A percentile compares a stretch with the other conserved stretches of the same genome.
Evolutionary conservation across 2,113 vertebrate genomes (phyloP).

Genomic region (Eidolon helvum): DNA sequence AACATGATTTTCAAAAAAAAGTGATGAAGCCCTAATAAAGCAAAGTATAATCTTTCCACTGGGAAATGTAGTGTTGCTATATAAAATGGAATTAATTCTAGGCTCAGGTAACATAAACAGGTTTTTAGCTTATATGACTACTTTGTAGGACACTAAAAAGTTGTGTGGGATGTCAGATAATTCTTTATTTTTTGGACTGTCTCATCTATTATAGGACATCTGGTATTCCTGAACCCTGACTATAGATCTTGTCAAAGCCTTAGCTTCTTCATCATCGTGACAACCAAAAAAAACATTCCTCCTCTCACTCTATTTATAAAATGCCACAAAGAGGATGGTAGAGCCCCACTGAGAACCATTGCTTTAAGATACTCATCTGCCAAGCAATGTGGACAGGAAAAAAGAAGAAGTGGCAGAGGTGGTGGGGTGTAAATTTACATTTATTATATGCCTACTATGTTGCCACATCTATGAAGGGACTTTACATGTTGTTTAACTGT

Average conservation of each 20-base stretch:
- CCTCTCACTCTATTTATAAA: background rate
- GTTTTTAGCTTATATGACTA: background rate
- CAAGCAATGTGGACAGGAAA: background rate
- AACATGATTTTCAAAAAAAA: background rate
- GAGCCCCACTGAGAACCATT: background rate
- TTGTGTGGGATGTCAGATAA: background rate
- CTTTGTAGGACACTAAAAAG: background rate
- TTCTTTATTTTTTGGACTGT: background rate
- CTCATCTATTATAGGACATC: background rate
- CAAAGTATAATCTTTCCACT: background rate
- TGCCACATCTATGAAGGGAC: background rate
- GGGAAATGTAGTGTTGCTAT: background rate
- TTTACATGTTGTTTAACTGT: background rate
- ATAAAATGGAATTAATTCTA: slow-evolving; percentile 10
- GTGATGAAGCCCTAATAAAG: background rate
- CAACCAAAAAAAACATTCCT: background rate
- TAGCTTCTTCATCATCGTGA: background rate
- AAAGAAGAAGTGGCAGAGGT: background rate
- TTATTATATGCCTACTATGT: background rate
- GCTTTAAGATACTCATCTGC: background rate
- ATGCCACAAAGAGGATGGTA: background rate
- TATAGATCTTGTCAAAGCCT: background rate
- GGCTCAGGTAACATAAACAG: background rate
- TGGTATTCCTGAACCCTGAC: background rate
- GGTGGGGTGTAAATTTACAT: background rate